Percentiles rank a stretch among this genome's conserved stretches.
These are phyloP conservation scores for Andrena chrysosceles DNA, from an alignment of 2,888 invertebrate species.

Conservation along the genomic window DNA sequence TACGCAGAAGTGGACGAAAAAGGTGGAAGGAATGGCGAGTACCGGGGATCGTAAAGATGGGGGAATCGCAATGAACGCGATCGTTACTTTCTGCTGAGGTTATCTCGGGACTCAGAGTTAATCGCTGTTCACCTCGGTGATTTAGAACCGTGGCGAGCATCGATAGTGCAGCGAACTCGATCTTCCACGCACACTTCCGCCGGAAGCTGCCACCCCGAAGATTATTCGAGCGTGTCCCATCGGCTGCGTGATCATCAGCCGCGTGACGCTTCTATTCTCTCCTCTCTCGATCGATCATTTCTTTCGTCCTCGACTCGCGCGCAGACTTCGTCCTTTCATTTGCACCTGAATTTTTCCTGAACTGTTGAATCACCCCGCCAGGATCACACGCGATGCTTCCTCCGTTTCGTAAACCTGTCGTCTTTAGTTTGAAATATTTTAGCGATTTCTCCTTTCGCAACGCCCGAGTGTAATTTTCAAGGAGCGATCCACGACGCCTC, in stretches of 20 bases:
- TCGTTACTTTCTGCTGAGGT: constrained; percentile 33
- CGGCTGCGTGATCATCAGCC: constrained; percentile 62
- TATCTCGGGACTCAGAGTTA: constrained; percentile 50
- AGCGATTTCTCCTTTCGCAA: background rate
- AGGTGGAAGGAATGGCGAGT: constrained; percentile 16
- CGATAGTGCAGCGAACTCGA: constrained; percentile 66
- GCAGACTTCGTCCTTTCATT: background rate
- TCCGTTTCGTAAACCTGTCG: too few species aligned
- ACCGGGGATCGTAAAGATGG: background rate
- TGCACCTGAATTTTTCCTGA: background rate
- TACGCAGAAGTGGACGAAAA: background rate
- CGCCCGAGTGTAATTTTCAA: constrained; percentile 5
- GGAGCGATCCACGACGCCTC: background rate
- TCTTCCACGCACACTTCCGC: constrained; percentile 68
- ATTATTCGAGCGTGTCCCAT: constrained; percentile 75
- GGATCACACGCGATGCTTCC: too few species aligned
- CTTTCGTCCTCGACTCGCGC: constrained; percentile 5
- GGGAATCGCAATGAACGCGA: constrained; percentile 15
- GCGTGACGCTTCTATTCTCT: constrained; percentile 58
- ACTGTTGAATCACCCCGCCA: background rate
- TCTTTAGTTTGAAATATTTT: too few species aligned
- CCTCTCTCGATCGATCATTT: constrained; percentile 31
- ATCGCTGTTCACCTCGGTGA: constrained; percentile 63
- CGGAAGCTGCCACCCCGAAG: constrained; percentile 77
- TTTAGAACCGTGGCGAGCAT: constrained; percentile 53